Evolutionary conservation across 2,797 vertebrate species (phyloP).

Genomic region (Melanotaenia maccullochi): DNA sequence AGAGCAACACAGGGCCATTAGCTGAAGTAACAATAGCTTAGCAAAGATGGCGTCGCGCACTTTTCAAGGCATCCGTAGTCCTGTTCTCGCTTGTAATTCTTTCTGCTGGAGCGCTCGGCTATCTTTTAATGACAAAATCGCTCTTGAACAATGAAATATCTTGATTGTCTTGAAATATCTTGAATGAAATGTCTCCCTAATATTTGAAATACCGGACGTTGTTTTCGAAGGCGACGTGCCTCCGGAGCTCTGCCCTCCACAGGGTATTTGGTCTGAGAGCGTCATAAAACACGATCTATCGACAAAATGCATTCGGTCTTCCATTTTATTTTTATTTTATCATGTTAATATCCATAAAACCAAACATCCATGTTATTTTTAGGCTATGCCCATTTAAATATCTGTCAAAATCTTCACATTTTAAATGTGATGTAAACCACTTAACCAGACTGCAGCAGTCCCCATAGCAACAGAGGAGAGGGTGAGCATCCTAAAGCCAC

Average conservation of each 20-base stretch:
- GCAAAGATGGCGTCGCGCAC: slow-evolving; percentile 50
- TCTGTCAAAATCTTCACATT: not conserved
- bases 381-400: not conserved
- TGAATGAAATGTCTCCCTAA: accelerated
- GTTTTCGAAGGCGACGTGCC: not conserved
- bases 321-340: not conserved
- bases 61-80: not conserved
- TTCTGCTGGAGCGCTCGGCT: not conserved
- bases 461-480: slow-evolving; percentile 85
- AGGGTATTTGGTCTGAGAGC: slow-evolving; percentile 47
- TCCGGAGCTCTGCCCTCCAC: slow-evolving; percentile 23
- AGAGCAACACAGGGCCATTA: slow-evolving; percentile 35
- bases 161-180: too few relatives aligned
- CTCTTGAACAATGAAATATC: not conserved
- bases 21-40: slow-evolving; percentile 13
- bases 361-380: not conserved
- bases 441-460: slow-evolving; percentile 82
- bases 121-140: not conserved
- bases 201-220: too few relatives aligned
- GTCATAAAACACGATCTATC: slow-evolving; percentile 10
- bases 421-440: slow-evolving; percentile 50
- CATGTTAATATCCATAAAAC: not conserved
- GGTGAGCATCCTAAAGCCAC: slow-evolving; percentile 56
- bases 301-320: not conserved
- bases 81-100: not conserved